A percentile compares a stretch with the other conserved stretches of the same genome.
These are phyloP conservation scores for Sylvia borin DNA, from an alignment of 2,797 vertebrate species.

Conservation along the genomic window DNA sequence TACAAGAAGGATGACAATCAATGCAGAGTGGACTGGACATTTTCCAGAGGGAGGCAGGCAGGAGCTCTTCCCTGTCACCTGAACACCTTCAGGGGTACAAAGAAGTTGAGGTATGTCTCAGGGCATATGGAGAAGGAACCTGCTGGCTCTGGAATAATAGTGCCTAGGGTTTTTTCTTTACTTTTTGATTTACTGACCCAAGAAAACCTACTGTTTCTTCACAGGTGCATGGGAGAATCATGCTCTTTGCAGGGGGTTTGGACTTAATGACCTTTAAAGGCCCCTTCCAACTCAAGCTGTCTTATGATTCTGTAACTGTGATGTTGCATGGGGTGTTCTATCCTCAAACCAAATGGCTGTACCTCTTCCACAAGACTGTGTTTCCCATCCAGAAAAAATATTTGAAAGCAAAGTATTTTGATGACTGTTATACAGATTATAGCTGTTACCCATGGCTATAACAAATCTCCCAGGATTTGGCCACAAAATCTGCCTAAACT, in stretches of 20 bases:
- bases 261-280: neutral
- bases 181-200: neutral
- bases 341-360: neutral
- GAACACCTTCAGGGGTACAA: neutral
- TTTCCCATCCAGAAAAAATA: neutral
- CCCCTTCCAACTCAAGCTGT: neutral
- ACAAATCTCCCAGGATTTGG: neutral
- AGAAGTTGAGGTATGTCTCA: neutral
- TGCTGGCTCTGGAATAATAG: neutral
- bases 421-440: neutral
- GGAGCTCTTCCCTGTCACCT: neutral
- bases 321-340: neutral
- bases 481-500: neutral
- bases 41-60: neutral
- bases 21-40: neutral
- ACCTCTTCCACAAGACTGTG: neutral
- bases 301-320: neutral
- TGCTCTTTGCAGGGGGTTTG: neutral
- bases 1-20: neutral
- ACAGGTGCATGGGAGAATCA: neutral
- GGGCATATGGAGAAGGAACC: neutral
- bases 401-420: neutral
- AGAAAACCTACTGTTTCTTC: neutral
- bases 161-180: neutral
- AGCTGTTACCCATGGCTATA: neutral